Conservation (phyloP, 1,140 invertebrate species). For the Phthorimaea operculella region DNA sequence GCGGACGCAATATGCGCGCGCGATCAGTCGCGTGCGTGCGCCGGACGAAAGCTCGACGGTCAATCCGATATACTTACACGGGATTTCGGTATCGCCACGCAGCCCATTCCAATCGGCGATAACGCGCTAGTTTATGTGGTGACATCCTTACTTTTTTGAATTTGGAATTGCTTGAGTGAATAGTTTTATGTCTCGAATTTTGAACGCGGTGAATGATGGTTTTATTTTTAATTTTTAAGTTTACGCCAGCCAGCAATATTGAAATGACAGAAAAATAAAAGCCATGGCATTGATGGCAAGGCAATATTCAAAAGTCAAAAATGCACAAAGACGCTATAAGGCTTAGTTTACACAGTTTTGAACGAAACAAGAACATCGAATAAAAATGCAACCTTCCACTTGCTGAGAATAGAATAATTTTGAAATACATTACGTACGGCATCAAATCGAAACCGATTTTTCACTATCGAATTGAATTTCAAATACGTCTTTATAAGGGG, state of each 20-base stretch:
- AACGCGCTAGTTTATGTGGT: background rate
- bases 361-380: background rate
- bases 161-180: background rate
- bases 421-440: slow-evolving; percentile 41
- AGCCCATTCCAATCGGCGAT: too few relatives aligned
- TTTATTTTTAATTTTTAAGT: too few relatives aligned
- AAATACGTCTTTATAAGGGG: slow-evolving; percentile 61
- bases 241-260: too few relatives aligned
- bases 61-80: slow-evolving; percentile 9
- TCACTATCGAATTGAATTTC: slow-evolving; percentile 60
- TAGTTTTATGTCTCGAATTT: too few relatives aligned
- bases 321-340: too few relatives aligned
- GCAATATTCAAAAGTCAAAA: too few relatives aligned
- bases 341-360: too few relatives aligned
- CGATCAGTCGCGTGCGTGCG: slow-evolving; percentile 43
- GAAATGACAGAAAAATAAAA: too few relatives aligned
- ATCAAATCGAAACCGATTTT: slow-evolving; percentile 51
- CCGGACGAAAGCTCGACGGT: slow-evolving; percentile 26
- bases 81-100: slow-evolving; percentile 11
- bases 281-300: too few relatives aligned
- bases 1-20: slow-evolving; percentile 21
- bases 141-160: background rate
- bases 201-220: too few relatives aligned
- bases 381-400: slow-evolving; percentile 40
- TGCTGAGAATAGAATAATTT: slow-evolving; percentile 48